Evolutionary conservation across 2,888 invertebrate genomes (phyloP).

Genomic region (Blastobasis adustella): DNA sequence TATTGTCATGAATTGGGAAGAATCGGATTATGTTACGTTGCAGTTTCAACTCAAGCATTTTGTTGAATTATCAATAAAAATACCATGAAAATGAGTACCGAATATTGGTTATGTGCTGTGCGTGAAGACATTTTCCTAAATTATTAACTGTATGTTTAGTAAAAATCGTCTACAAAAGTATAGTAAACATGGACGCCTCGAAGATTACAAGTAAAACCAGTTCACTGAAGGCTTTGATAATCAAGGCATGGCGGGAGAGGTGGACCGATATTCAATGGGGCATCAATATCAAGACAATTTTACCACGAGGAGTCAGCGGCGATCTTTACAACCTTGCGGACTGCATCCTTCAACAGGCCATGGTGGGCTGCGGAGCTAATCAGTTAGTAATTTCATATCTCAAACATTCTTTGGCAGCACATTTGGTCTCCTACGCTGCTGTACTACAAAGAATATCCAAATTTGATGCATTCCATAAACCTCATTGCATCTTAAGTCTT

Average conservation of each 20-base stretch:
- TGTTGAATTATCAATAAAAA: no score
- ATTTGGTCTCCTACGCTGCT: slow-evolving; percentile 93
- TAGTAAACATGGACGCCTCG: slow-evolving; percentile 79
- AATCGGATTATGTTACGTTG: no score
- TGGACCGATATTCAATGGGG: slow-evolving; percentile 98
- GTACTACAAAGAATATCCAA: slow-evolving; percentile 91
- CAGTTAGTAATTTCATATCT: slow-evolving; percentile 92
- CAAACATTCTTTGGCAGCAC: slow-evolving; percentile 92
- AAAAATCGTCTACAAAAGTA: slow-evolving; percentile 9
- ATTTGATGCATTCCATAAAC: slow-evolving; percentile 90
- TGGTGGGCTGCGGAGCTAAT: slow-evolving; percentile 95
- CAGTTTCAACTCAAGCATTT: no score
- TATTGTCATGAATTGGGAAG: no score
- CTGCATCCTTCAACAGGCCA: slow-evolving; percentile 93
- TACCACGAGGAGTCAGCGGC: slow-evolving; percentile 93
- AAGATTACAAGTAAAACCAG: slow-evolving; percentile 90
- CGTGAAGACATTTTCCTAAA: no score
- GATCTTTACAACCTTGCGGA: slow-evolving; percentile 95
- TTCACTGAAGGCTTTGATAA: slow-evolving; percentile 84
- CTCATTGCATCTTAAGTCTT: slow-evolving; percentile 90
- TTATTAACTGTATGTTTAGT: no score
- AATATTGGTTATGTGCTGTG: no score
- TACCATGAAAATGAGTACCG: no score
- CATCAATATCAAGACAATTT: slow-evolving; percentile 93
- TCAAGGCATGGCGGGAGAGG: slow-evolving; percentile 94